Evolutionary conservation across 2,888 invertebrate species (phyloP).

Genomic region (Andrena haemorrhoa): DNA sequence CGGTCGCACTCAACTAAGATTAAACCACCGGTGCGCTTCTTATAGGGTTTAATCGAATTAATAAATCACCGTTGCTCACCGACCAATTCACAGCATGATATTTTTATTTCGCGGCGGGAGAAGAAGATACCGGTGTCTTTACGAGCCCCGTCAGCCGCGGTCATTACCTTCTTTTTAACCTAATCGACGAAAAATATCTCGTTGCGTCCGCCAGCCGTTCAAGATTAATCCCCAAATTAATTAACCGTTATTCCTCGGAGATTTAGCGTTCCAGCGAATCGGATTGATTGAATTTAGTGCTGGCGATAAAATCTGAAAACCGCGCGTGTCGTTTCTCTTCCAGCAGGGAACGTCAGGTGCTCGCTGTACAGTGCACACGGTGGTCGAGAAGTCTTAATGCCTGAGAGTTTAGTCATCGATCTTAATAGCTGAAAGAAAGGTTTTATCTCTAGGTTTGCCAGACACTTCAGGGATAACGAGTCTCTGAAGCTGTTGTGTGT

Average conservation of each 20-base stretch:
- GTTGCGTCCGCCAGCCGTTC: not conserved
- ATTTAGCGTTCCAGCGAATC: not conserved
- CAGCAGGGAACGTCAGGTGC: not conserved
- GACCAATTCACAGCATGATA: conserved; percentile 79
- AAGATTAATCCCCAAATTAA: not conserved
- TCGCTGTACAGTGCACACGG: not conserved
- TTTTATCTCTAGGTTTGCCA: too few species aligned
- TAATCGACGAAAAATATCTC: conserved; percentile 29
- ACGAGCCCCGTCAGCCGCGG: conserved; percentile 20
- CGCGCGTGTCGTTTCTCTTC: not conserved
- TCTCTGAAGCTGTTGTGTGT: too few species aligned
- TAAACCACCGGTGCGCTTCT: conserved; percentile 77
- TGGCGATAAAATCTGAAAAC: conserved; percentile 16
- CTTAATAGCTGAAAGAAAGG: too few species aligned
- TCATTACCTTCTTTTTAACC: not conserved
- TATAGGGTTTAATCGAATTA: conserved; percentile 82
- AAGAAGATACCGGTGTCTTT: conserved; percentile 38
- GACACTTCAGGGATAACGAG: too few species aligned
- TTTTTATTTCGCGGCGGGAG: conserved; percentile 74
- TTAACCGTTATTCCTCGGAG: not conserved
- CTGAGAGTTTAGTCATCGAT: not conserved
- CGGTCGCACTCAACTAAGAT: conserved; percentile 78
- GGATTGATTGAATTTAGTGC: conserved; percentile 1
- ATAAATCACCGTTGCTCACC: conserved; percentile 78
- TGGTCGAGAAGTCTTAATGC: not conserved